Base-by-base conservation (phyloP, 2,888 invertebrate species). In the Mystacides longicornis region DNA sequence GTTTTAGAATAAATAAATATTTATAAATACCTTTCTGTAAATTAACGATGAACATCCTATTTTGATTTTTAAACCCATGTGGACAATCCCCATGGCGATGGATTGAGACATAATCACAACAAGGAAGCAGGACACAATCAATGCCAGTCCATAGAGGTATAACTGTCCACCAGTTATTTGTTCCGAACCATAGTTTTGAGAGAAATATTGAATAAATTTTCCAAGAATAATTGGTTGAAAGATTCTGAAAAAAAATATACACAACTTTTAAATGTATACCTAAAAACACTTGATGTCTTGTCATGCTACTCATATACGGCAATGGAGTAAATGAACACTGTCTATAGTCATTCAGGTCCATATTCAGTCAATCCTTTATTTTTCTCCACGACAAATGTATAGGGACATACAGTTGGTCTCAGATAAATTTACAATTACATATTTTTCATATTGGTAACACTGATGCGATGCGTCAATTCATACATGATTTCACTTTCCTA, bases 11-110 rank as follows among this genome's bases (percentile, higher is more conserved):
- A n/a, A n/a, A n/a, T n/a, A n/a, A n/a, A n/a, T n/a, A n/a, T n/a
- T n/a, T 7, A 42, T 20, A 2, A 2, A 43, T 71, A 89, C 90
- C 81, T 93, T 93, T 75, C 88, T 81, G 67, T 89, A 92, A 59
- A 93, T 69, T 16, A 93, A 68, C 0, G 89, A 87, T 66, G 89
- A 89, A 64, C 85, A 81, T 0, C 89, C 89, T 52, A 91, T 79
- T 64, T 91, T 74, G 52, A 88, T 76, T 67, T 85, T 74, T 87
- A 89, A 87, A 50, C 92, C 91, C 47, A 89, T 77, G 62, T 85
- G 79, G 61, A 77, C 72, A 64, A 79, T 77, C 23, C 75, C 73
- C 61, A 85, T 55, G 45, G 51, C 22, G n/a, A 33, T 20, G 4
- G 47, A 27, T 52, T 63, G 63, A 9, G 51, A 23, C 23, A 58